Conservation (phyloP, 2,888 invertebrate species). For the Heliconius sara region DNA sequence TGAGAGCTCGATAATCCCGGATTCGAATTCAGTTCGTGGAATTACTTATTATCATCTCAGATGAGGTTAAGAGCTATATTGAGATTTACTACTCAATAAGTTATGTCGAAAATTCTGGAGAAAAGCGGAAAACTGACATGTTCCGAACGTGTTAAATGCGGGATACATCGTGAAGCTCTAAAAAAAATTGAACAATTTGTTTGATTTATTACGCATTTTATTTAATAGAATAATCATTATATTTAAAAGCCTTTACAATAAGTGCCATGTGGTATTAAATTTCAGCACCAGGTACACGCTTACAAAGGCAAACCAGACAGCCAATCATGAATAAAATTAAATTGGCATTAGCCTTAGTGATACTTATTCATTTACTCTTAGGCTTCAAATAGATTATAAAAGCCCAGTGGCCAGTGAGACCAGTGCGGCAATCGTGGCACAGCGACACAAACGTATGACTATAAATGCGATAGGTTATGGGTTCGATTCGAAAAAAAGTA, state of each 20-base stretch:
- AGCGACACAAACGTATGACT: too few relatives aligned
- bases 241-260: too few relatives aligned
- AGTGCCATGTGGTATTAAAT: too few relatives aligned
- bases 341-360: constrained; percentile 21
- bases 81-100: not conserved
- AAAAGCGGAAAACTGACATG: not conserved
- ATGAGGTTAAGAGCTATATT: too few relatives aligned
- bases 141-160: too few relatives aligned
- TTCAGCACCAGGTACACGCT: not conserved
- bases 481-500: too few relatives aligned
- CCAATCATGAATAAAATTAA: constrained; percentile 18
- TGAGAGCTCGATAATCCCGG: not conserved
- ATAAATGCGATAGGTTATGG: too few relatives aligned
- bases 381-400: constrained; percentile 22
- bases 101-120: not conserved
- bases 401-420: not conserved
- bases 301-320: constrained; percentile 13
- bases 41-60: not conserved
- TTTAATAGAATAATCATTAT: too few relatives aligned
- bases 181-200: too few relatives aligned
- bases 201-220: too few relatives aligned
- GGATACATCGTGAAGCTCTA: too few relatives aligned
- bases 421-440: too few relatives aligned
- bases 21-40: not conserved
- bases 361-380: constrained; percentile 24